phyloP scores from a whole-genome alignment of 2,888 invertebrate genomes.

The Cyaniris semiargus region DNA sequence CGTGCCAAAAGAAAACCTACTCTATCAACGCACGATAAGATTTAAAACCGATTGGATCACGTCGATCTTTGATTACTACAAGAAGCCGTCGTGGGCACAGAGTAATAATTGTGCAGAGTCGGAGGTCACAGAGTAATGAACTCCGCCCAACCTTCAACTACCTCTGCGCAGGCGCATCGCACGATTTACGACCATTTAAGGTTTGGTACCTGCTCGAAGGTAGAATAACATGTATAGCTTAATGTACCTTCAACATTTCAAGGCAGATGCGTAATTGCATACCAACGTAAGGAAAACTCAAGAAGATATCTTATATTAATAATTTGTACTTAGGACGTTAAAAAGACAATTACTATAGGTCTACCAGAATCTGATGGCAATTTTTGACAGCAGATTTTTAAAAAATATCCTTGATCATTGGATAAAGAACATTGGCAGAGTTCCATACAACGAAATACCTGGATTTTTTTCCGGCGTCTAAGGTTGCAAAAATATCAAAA shows the following conservation, averaged over 20 bases:
- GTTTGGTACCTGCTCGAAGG: neutral
- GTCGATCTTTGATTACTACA: slow-evolving; percentile 15
- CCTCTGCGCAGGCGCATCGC: slow-evolving; percentile 3
- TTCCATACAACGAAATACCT: too few species aligned
- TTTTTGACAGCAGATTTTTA: too few species aligned
- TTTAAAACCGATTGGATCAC: neutral
- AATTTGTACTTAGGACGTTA: too few species aligned
- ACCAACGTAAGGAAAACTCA: neutral
- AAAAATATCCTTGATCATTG: too few species aligned
- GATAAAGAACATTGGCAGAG: too few species aligned
- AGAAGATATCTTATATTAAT: neutral
- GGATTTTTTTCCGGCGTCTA: too few species aligned
- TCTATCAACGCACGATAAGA: neutral
- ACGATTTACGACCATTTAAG: slow-evolving; percentile 20
- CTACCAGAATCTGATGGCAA: too few species aligned
- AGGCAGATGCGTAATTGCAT: neutral
- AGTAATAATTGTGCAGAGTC: neutral
- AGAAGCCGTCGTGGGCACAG: slow-evolving; percentile 2
- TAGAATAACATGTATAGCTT: neutral
- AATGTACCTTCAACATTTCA: neutral
- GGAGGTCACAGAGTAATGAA: slow-evolving; percentile 26
- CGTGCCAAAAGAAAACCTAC: neutral
- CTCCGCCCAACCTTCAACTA: slow-evolving; percentile 16
- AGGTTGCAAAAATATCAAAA: too few species aligned
- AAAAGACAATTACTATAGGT: too few species aligned